Evolutionary conservation across 2,113 vertebrate species (phyloP).

Genomic region (Oenanthe oenanthe): DNA sequence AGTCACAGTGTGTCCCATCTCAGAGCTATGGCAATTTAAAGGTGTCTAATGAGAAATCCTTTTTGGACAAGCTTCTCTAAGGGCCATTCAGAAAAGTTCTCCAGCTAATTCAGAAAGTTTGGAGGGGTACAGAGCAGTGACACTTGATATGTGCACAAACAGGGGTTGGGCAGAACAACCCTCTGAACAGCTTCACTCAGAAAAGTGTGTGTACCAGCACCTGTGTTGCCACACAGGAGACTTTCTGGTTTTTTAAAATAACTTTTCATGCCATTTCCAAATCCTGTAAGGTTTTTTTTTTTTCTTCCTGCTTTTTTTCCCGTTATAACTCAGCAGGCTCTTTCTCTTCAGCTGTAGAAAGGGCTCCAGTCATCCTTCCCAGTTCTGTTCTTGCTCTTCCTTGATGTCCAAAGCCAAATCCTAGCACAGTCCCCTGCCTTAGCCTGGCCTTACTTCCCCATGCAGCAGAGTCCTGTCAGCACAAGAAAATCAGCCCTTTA

Average conservation of each 20-base stretch:
- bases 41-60: neutral
- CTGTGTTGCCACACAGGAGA: neutral
- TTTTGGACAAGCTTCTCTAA: neutral
- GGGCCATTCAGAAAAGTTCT: neutral
- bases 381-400: neutral
- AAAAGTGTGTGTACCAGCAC: neutral
- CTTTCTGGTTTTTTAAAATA: neutral
- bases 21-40: conserved; percentile 6
- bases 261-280: neutral
- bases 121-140: neutral
- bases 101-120: neutral
- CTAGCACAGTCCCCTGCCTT: neutral
- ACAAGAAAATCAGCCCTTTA: neutral
- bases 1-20: neutral
- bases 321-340: neutral
- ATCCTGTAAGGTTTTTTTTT: neutral
- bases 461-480: neutral
- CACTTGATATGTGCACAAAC: neutral
- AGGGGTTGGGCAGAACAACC: neutral
- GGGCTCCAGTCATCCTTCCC: neutral
- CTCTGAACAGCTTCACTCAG: neutral
- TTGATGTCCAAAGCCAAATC: neutral
- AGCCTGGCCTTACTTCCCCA: neutral
- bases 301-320: fast-evolving
- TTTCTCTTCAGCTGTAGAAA: neutral